Evolutionary conservation across 2,888 invertebrate species (phyloP).

Genomic region (Sipha maydis): DNA sequence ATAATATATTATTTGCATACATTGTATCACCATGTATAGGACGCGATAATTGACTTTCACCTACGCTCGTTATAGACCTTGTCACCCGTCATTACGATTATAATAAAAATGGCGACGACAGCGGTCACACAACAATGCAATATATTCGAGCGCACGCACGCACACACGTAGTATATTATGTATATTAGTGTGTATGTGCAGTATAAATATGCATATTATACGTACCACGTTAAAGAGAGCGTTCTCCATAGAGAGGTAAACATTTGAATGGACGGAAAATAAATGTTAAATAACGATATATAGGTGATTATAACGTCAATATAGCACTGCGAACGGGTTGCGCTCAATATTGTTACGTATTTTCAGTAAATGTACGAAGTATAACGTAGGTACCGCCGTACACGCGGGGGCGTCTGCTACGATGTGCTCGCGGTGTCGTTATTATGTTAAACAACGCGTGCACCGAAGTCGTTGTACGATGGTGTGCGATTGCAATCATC

Average conservation of each 20-base stretch:
- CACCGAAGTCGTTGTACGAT: no score
- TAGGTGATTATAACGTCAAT: no score
- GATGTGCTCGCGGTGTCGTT: background rate
- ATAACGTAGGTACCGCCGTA: background rate
- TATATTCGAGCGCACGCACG: background rate
- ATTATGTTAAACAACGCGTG: background rate
- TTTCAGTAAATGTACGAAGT: background rate
- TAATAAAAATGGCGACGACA: background rate
- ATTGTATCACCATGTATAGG: background rate
- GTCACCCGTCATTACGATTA: background rate
- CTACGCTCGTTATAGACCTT: background rate
- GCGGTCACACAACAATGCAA: background rate
- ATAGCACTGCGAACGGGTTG: no score
- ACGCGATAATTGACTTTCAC: conserved; percentile 40
- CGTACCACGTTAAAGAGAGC: no score
- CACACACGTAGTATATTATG: background rate
- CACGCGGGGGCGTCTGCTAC: background rate
- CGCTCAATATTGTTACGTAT: background rate
- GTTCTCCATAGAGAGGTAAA: no score
- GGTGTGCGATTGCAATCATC: no score
- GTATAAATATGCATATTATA: no score
- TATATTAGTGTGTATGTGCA: no score
- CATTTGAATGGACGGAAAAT: no score
- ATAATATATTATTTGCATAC: background rate
- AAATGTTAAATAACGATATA: no score